Base-by-base conservation (phyloP, 2,797 vertebrate species). In the Adelosebastes latens region DNA sequence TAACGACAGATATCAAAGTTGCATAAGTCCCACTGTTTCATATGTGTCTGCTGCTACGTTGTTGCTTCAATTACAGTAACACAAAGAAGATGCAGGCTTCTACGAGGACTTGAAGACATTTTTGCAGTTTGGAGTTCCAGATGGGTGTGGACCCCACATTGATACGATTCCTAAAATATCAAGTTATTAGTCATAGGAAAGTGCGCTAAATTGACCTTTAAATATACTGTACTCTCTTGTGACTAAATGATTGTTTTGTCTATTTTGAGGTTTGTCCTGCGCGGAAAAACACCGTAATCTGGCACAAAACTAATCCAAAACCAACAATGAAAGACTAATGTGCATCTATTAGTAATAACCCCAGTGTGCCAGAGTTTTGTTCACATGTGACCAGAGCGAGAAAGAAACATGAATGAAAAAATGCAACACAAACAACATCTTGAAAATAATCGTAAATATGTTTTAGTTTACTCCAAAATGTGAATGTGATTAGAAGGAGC, bases 401-500 rank as follows among this genome's bases (percentile, higher is more conserved):
- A 49, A 32, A 24, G n/a, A n/a, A 24, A 34, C 71, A 25, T 52
- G 59, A 52, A 62, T 34, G 71, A 2, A 52, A 52, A 46, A 60
- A 60, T 13, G 36, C 25, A 29, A 32, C 20, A 29, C 12, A 86
- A 89, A 85, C 76, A 86, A 58, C 11, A 24, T 72, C 53, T 55
- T 22, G 34, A 62, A 52, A 62, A 55, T 2, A 0, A 42, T 27
- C n/a, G 6, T 9, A 39, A 69, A 34, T 46, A 22, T 36, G 22
- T 49, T 77, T 61, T 72, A 36, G 59, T 72, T 74, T 14, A 65
- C 22, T 75, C 42, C 42, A 18, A 27, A 80, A 72, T 75, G 27
- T 77, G 63, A 67, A 46, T 12, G 18, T 32, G 64, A 87, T 87
- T 82, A 78, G 16, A 82, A 77, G 55, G 42, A 80, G 59, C 5